These are phyloP conservation scores for Helicoverpa armigera DNA, from an alignment of 1,140 invertebrate species.

Conservation along the genomic window DNA sequence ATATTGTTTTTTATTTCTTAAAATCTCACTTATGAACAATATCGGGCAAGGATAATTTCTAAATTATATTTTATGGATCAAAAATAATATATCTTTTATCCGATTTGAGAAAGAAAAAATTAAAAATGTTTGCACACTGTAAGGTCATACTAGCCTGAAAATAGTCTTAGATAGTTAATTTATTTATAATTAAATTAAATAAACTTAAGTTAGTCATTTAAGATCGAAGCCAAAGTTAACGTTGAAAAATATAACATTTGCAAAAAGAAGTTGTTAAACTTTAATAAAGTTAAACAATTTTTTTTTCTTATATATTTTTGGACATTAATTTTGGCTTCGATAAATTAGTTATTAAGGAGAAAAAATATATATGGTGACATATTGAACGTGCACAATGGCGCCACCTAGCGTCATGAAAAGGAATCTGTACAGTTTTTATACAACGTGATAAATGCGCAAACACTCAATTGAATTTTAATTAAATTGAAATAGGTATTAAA, in stretches of 20 bases:
- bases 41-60: background rate
- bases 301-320: background rate
- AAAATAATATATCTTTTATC: too few relatives aligned
- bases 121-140: background rate
- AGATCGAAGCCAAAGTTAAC: background rate
- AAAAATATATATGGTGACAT: background rate
- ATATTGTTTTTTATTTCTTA: too few relatives aligned
- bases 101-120: background rate
- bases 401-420: background rate
- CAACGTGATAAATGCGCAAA: too few relatives aligned
- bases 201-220: background rate
- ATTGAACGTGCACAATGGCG: background rate
- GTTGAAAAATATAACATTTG: background rate
- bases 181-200: slow-evolving; percentile 5
- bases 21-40: too few relatives aligned
- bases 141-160: background rate
- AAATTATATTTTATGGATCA: background rate
- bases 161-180: slow-evolving; percentile 1
- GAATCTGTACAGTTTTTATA: background rate
- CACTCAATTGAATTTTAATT: too few relatives aligned
- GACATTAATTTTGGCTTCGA: background rate
- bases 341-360: slow-evolving; percentile 1
- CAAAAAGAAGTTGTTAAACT: too few relatives aligned
- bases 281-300: too few relatives aligned
- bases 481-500: too few relatives aligned